phyloP scores from a whole-genome alignment of 1,140 invertebrate species.

The Leptinotarsa texana region DNA sequence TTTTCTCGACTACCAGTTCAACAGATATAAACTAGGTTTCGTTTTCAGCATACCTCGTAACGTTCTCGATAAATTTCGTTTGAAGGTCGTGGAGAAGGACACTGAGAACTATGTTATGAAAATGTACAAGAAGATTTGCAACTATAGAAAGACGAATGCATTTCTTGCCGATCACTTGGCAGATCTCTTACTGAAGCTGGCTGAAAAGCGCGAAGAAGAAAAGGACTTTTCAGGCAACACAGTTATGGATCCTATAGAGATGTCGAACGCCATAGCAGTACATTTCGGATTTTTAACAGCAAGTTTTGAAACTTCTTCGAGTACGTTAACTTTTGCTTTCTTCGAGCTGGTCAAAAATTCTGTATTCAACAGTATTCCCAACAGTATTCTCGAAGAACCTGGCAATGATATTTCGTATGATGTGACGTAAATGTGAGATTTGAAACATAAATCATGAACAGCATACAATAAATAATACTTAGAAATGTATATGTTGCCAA shows the following conservation, averaged over 20 bases:
- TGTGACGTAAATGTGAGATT: too few relatives aligned
- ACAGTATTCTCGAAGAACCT: conserved; percentile 54
- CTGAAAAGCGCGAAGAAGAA: too few relatives aligned
- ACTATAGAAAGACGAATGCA: not conserved
- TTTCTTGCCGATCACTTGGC: too few relatives aligned
- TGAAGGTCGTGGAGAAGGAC: conserved; percentile 25
- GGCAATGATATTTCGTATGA: conserved; percentile 61
- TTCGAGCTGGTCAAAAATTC: conserved; percentile 57
- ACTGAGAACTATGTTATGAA: conserved; percentile 32
- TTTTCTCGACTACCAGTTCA: conserved; percentile 46
- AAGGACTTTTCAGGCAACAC: too few relatives aligned
- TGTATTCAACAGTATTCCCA: conserved; percentile 49
- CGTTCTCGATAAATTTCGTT: conserved; percentile 51
- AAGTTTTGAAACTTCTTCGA: conserved; percentile 58
- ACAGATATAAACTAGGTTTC: conserved; percentile 42
- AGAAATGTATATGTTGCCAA: too few relatives aligned
- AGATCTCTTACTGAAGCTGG: too few relatives aligned
- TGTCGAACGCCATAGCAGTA: conserved; percentile 22
- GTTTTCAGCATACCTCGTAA: conserved; percentile 49
- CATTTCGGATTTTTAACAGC: conserved; percentile 50
- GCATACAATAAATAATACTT: too few relatives aligned
- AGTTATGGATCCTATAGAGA: too few relatives aligned
- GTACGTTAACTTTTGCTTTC: conserved; percentile 55
- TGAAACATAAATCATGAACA: too few relatives aligned
- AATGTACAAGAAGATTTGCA: conserved; percentile 34